phyloP scores from a whole-genome alignment of 2,113 vertebrate genomes.

The Myodes glareolus region DNA sequence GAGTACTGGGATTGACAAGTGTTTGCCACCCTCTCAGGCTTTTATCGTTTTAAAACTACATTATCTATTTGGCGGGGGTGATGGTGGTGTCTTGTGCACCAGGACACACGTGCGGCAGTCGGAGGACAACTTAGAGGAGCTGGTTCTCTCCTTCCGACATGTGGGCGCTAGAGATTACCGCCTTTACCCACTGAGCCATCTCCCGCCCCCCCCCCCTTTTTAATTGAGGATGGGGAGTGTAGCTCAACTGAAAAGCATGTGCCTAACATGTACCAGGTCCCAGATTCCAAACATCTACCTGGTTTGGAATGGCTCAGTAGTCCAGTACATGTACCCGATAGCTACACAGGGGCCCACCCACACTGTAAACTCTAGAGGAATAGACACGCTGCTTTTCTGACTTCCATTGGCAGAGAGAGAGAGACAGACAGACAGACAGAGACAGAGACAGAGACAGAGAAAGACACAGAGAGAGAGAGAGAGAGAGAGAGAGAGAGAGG shows the following conservation, averaged over 20 bases:
- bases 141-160: background rate
- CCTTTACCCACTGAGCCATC: background rate
- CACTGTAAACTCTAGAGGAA: background rate
- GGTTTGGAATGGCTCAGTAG: background rate
- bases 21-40: background rate
- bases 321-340: background rate
- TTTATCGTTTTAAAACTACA: background rate
- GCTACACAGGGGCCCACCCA: background rate
- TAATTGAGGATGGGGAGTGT: background rate
- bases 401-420: background rate
- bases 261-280: background rate
- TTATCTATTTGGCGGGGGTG: background rate
- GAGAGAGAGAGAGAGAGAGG: no score
- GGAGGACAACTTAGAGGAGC: background rate
- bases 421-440: background rate
- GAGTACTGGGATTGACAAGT: background rate
- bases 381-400: background rate
- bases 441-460: background rate
- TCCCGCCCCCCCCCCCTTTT: background rate
- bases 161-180: background rate
- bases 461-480: no score
- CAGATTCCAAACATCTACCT: background rate
- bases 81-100: no score
- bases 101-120: background rate
- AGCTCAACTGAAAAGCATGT: background rate